phyloP scores from a whole-genome alignment of 1,140 invertebrate genomes.

The Pinna nobilis region DNA sequence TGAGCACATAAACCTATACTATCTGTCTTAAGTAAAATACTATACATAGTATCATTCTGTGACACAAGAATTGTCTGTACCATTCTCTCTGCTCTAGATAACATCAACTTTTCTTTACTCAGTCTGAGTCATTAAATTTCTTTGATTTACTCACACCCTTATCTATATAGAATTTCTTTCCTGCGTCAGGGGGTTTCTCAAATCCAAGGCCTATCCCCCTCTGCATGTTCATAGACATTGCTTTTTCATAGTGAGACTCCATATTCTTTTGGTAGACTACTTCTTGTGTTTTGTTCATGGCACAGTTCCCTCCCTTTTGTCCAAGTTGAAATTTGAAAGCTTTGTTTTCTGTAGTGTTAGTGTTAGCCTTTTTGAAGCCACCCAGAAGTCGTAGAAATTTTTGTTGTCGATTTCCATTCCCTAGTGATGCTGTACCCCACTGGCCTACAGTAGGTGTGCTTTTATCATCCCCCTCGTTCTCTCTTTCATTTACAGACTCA shows the following conservation, averaged over 20 bases:
- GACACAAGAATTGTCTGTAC: too few relatives aligned
- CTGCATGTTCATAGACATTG: slow-evolving; percentile 47
- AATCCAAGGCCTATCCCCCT: slow-evolving; percentile 56
- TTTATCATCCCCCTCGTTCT: background rate
- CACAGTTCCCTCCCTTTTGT: slow-evolving; percentile 34
- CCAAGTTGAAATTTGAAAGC: background rate
- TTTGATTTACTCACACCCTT: slow-evolving; percentile 47
- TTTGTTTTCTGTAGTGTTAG: background rate
- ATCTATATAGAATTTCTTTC: slow-evolving; percentile 64
- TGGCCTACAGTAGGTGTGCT: slow-evolving; percentile 33
- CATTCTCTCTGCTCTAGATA: too few relatives aligned
- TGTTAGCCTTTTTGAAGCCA: slow-evolving; percentile 50
- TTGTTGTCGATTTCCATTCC: slow-evolving; percentile 48
- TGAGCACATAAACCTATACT: too few relatives aligned
- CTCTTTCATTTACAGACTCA: background rate
- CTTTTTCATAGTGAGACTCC: slow-evolving; percentile 56
- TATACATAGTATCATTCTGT: too few relatives aligned
- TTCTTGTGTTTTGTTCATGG: slow-evolving; percentile 44
- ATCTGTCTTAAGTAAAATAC: too few relatives aligned
- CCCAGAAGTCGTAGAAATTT: slow-evolving; percentile 60
- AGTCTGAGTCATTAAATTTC: slow-evolving; percentile 49
- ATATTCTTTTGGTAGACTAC: slow-evolving; percentile 42
- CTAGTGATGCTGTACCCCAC: slow-evolving; percentile 53
- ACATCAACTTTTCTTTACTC: too few relatives aligned
- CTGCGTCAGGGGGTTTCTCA: slow-evolving; percentile 48